Conservation (phyloP, 2,888 invertebrate genomes). For the Rhynchonema sp. region DNA sequence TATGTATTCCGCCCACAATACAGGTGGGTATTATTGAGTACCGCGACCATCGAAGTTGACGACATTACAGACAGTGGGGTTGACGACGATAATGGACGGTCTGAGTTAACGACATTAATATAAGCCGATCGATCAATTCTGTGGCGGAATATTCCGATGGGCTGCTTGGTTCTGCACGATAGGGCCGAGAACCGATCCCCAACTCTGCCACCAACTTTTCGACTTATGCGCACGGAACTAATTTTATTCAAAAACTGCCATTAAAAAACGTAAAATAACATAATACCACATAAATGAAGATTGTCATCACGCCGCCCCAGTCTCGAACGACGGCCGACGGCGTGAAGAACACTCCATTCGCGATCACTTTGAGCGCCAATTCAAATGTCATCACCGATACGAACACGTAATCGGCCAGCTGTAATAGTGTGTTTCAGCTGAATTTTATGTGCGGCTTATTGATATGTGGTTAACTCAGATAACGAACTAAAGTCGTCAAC, state of each 20-base stretch:
- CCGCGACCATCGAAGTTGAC: no score
- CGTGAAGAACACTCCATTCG: slow-evolving; percentile 93
- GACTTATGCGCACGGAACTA: background rate
- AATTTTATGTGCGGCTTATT: slow-evolving; percentile 39
- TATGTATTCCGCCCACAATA: no score
- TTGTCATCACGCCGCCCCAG: slow-evolving; percentile 81
- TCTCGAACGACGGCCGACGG: slow-evolving; percentile 96
- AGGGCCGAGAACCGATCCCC: no score
- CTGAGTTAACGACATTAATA: no score
- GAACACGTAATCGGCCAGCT: slow-evolving; percentile 76
- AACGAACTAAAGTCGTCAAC: no score
- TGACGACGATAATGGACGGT: no score
- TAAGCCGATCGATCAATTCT: background rate
- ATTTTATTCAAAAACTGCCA: background rate
- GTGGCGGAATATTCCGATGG: background rate
- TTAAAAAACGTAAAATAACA: background rate
- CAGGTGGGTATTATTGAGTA: no score
- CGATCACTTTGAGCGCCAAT: slow-evolving; percentile 75
- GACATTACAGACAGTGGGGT: no score
- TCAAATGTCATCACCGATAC: slow-evolving; percentile 96
- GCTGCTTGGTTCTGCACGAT: background rate
- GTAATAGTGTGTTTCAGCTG: slow-evolving; percentile 76
- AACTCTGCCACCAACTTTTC: background rate
- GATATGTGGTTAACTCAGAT: no score
- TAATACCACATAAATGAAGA: slow-evolving; percentile 84